Conservation (phyloP, 2,888 invertebrate genomes). For the Thera obeliscata region DNA sequence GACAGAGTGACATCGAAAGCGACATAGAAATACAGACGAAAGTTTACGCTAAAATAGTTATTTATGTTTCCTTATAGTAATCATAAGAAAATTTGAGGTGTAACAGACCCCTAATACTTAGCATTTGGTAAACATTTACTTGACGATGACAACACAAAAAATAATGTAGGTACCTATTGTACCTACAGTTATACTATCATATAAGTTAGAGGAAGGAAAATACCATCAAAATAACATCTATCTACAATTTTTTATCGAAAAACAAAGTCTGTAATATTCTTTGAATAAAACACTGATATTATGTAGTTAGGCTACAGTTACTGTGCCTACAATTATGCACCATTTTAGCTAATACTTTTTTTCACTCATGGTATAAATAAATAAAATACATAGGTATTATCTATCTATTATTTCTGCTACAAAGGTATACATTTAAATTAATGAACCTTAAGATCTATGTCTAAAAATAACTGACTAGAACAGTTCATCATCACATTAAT, state of each 20-base stretch:
- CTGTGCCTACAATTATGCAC: slow-evolving; percentile 41
- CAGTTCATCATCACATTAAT: slow-evolving; percentile 21
- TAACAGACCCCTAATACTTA: slow-evolving; percentile 47
- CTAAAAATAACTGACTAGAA: slow-evolving; percentile 17
- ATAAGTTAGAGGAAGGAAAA: not conserved
- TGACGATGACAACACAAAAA: slow-evolving; percentile 29
- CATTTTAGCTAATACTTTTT: slow-evolving; percentile 38
- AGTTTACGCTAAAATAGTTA: slow-evolving; percentile 72
- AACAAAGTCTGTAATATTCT: slow-evolving; percentile 13
- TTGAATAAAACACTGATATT: slow-evolving; percentile 28
- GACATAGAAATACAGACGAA: slow-evolving; percentile 76
- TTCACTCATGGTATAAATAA: slow-evolving; percentile 33
- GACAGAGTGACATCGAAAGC: slow-evolving; percentile 74
- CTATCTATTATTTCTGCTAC: not conserved
- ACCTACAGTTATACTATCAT: not conserved
- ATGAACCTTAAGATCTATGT: not conserved
- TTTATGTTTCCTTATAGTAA: slow-evolving; percentile 76
- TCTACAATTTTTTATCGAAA: slow-evolving; percentile 8
- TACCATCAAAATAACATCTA: not conserved
- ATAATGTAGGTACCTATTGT: not conserved
- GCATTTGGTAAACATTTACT: slow-evolving; percentile 47
- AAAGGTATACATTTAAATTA: not conserved
- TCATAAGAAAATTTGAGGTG: slow-evolving; percentile 79
- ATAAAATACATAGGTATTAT: not conserved
- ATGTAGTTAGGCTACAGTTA: slow-evolving; percentile 30